A percentile compares a stretch with the other conserved stretches of the same genome.
Evolutionary conservation across 1,140 invertebrate genomes (phyloP).

Genomic region (Ceratina australensis): DNA sequence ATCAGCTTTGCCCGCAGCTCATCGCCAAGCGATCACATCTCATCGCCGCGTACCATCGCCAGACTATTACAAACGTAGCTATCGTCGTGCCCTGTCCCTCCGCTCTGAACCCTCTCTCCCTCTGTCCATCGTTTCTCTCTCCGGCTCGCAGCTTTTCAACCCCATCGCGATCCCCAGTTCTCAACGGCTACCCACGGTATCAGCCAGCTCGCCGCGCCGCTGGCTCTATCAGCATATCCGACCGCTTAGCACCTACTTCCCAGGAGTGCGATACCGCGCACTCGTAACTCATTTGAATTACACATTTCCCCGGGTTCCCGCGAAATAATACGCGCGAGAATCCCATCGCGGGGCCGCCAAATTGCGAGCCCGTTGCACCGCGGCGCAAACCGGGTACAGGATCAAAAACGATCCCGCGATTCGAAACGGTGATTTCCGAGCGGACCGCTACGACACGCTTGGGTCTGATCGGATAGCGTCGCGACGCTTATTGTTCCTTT

Average conservation of each 20-base stretch:
- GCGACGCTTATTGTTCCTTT: not conserved
- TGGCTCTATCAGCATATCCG: conserved; percentile 78
- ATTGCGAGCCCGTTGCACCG: conserved; percentile 28
- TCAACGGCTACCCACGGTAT: too few relatives aligned
- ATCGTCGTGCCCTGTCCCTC: conserved; percentile 59
- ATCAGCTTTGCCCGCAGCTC: conserved; percentile 77
- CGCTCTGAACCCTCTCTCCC: not conserved
- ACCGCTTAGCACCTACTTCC: conserved; percentile 80
- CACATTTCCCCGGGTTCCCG: conserved; percentile 74
- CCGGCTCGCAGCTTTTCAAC: conserved; percentile 63
- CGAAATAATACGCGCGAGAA: conserved; percentile 65
- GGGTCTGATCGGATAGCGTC: conserved; percentile 51
- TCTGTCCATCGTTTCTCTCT: not conserved
- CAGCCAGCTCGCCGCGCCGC: conserved; percentile 66
- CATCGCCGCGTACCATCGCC: conserved; percentile 75
- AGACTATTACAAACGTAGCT: conserved; percentile 74
- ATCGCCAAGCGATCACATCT: conserved; percentile 78
- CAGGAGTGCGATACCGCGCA: conserved; percentile 76
- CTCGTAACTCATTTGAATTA: conserved; percentile 79
- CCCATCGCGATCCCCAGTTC: conserved; percentile 72
- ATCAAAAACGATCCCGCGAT: conserved; percentile 50
- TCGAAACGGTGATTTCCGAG: conserved; percentile 46
- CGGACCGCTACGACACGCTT: conserved; percentile 35
- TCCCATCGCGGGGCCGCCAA: conserved; percentile 51
- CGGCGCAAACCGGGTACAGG: conserved; percentile 20